Evolutionary conservation across 2,113 vertebrate genomes (phyloP), one percentile per base, ranked within the genome.

Genomic region (Oceanodroma tethys): DNA sequence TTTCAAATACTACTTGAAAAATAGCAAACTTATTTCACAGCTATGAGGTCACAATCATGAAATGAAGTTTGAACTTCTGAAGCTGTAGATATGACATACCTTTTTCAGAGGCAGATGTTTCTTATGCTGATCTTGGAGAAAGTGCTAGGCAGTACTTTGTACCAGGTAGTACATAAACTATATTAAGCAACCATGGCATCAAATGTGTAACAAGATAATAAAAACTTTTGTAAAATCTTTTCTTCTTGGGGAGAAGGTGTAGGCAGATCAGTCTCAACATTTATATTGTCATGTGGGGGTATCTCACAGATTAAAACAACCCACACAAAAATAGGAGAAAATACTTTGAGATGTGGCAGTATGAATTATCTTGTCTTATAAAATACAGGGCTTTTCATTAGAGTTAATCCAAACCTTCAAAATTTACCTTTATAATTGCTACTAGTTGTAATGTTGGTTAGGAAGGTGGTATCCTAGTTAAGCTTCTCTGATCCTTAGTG

Each of bases 281-380:
- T 62, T 29, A 38, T 4, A 12, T 65, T 0, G 1, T 67, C 12
- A 12, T 8, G 6, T 30, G 11, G 8, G 21, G 9, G 3, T 48
- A 66, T 88, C 30, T 48, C 9, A 38, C 16, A 48, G 40, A 22
- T 70, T 29, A 38, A 85, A 74, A 47, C 16, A 59, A 43, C 21
- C 10, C 29, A 5, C 7, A 16, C n/a, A 65, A 58, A 67, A 62
- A 9, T 13, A 95, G 72, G 59, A 90, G 66, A 89, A 48, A 59
- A 87, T 88, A 86, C 76, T 85, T 95, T 36, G 9, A 78, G 26
- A 29, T 58, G 32, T 95, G 87, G 50, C 55, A 94, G 25, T 22
- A 60, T 66, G 73, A 72, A 86, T 53, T 83, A 68, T 58, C 75
- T 88, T 87, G 55, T 26, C 12, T 58, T 93, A 42, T 25, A 74